Evolutionary conservation across 1,140 invertebrate genomes (phyloP).

Genomic region (Drosophila lowei): DNA sequence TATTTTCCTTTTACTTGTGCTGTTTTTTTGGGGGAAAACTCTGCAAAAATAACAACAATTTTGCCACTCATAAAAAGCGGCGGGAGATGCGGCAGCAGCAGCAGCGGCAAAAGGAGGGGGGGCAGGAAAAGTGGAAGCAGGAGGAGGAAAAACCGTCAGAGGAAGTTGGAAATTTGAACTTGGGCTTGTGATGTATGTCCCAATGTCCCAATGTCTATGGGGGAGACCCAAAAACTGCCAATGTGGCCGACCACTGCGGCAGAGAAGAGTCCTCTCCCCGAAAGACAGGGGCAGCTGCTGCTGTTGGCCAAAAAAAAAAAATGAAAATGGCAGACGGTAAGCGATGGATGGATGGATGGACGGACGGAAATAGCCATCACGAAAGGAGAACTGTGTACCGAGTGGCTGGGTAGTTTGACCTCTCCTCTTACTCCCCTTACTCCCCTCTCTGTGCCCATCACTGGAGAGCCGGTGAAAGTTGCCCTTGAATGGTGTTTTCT

Average conservation of each 20-base stretch:
- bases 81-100: conserved; percentile 27
- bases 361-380: conserved; percentile 32
- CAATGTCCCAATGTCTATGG: conserved; percentile 25
- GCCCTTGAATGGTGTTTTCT: conserved; percentile 77
- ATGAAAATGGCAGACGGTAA: conserved; percentile 74
- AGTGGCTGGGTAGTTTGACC: conserved; percentile 41
- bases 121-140: neutral
- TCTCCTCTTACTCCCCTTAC: conserved; percentile 9
- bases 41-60: conserved; percentile 57
- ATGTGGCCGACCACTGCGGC: conserved; percentile 74
- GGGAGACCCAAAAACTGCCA: conserved; percentile 62
- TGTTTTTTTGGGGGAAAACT: conserved; percentile 23
- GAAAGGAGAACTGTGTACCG: conserved; percentile 13
- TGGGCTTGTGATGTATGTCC: conserved; percentile 77
- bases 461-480: conserved; percentile 70
- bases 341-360: conserved; percentile 49
- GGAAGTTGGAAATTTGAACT: conserved; percentile 77
- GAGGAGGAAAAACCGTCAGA: conserved; percentile 52
- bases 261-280: conserved; percentile 32
- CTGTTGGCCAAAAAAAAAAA: conserved; percentile 59
- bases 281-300: neutral
- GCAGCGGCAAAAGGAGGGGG: neutral
- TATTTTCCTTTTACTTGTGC: conserved; percentile 38
- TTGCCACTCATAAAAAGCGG: conserved; percentile 58
- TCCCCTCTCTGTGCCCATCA: conserved; percentile 9